These are phyloP conservation scores for Acridotheres tristis DNA, from an alignment of 2,797 vertebrate species.

Conservation along the genomic window DNA sequence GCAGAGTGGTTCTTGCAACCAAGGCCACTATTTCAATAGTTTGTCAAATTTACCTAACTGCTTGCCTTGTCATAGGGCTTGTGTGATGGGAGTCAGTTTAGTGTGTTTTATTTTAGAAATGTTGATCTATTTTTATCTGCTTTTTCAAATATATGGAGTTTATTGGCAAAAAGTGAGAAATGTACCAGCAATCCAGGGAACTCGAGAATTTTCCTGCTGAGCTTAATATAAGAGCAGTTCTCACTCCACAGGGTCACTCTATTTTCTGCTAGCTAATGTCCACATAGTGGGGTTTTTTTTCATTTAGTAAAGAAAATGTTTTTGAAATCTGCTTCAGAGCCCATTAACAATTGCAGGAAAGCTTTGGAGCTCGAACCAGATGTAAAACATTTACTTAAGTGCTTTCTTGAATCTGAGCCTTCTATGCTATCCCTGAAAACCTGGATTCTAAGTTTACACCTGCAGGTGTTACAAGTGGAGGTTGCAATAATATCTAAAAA, in stretches of 20 bases:
- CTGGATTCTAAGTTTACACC: not conserved
- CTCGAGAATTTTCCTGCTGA: conserved; percentile 34
- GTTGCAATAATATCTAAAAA: not conserved
- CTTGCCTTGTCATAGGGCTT: not conserved
- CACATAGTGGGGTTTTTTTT: not conserved
- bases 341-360: not conserved
- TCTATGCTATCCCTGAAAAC: not conserved
- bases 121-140: not conserved
- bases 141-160: not conserved
- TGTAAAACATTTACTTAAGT: not conserved
- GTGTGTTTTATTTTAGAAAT: not conserved
- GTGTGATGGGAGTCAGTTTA: not conserved
- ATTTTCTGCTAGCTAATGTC: conserved; percentile 42
- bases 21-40: not conserved
- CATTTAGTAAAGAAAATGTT: not conserved
- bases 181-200: not conserved
- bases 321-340: not conserved
- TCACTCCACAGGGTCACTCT: not conserved
- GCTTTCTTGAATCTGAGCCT: not conserved
- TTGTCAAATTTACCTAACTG: not conserved
- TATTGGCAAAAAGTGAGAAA: conserved; percentile 35
- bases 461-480: not conserved
- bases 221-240: conserved; percentile 48
- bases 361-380: not conserved
- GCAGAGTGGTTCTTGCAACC: not conserved